These are phyloP conservation scores for Xiphias gladius DNA, from an alignment of 2,113 vertebrate species.

Conservation along the genomic window DNA sequence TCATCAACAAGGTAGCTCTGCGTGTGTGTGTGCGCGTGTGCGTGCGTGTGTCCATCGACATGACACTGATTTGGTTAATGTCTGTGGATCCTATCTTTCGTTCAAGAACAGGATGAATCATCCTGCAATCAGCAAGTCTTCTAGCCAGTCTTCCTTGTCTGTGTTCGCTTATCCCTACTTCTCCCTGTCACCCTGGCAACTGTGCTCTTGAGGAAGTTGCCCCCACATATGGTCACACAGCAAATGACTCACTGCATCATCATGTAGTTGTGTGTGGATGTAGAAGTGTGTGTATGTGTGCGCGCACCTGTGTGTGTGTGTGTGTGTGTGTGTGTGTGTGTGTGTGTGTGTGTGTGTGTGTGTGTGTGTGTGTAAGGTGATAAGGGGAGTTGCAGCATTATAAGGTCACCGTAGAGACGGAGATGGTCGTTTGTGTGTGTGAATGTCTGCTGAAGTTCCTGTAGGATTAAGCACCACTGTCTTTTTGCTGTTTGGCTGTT, in stretches of 20 bases:
- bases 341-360: constrained; percentile 23
- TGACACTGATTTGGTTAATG: constrained; percentile 35
- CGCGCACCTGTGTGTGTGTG: constrained; percentile 22
- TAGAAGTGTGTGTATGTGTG: background rate
- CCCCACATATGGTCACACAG: constrained; percentile 72
- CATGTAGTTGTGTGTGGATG: constrained; percentile 34
- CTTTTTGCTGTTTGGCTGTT: constrained; percentile 13
- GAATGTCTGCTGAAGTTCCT: constrained; percentile 26
- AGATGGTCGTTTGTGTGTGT: constrained; percentile 22
- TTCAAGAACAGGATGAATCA: constrained; percentile 51
- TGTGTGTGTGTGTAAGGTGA: constrained; percentile 9
- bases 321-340: background rate
- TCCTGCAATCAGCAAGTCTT: constrained; percentile 59
- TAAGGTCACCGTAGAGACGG: constrained; percentile 20
- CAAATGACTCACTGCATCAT: constrained; percentile 62
- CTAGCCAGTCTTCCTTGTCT: constrained; percentile 42
- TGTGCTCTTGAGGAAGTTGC: constrained; percentile 64
- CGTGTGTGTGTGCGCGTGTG: background rate
- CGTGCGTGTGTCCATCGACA: constrained; percentile 8
- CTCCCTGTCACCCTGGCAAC: constrained; percentile 79
- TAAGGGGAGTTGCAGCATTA: constrained; percentile 34
- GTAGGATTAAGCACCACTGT: constrained; percentile 21
- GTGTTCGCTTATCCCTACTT: constrained; percentile 57
- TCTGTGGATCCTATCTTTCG: constrained; percentile 44
- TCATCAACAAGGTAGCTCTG: constrained; percentile 91